A percentile compares a stretch with the other conserved stretches of the same genome.
Evolutionary conservation across 1,140 invertebrate species (phyloP).

Genomic region (silkworm (Bombyx mori)): DNA sequence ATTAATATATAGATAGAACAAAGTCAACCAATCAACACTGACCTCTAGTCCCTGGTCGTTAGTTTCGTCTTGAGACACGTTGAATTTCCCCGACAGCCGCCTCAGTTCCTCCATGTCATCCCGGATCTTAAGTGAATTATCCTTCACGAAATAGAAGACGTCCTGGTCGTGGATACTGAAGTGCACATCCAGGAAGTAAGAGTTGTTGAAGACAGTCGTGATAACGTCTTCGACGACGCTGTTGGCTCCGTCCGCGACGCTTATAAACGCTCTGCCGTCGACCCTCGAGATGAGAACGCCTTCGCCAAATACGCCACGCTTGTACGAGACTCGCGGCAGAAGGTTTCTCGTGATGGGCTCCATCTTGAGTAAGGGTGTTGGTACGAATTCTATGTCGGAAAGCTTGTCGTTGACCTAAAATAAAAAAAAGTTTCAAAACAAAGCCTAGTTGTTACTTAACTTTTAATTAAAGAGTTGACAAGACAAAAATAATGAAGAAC

Average conservation of each 20-base stretch:
- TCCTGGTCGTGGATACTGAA: constrained; percentile 94
- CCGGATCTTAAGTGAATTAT: constrained; percentile 86
- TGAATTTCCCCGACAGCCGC: constrained; percentile 90
- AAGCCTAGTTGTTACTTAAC: not conserved
- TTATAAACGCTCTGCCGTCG: constrained; percentile 84
- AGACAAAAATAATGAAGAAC: not conserved
- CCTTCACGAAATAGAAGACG: constrained; percentile 96
- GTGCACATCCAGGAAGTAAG: constrained; percentile 91
- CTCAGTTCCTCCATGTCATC: constrained; percentile 92
- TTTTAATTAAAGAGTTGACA: not conserved
- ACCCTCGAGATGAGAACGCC: constrained; percentile 90
- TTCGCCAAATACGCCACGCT: constrained; percentile 89
- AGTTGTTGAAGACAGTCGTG: constrained; percentile 94
- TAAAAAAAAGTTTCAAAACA: not conserved
- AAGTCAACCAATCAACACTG: constrained; percentile 1
- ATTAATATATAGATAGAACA: not conserved
- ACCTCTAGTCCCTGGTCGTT: constrained; percentile 80
- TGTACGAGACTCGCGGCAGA: constrained; percentile 84
- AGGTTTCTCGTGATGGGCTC: constrained; percentile 86
- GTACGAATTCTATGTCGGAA: constrained; percentile 85
- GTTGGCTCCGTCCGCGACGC: constrained; percentile 87
- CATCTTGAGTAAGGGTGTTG: constrained; percentile 84
- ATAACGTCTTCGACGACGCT: constrained; percentile 93
- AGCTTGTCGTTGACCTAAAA: constrained; percentile 83
- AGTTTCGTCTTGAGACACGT: constrained; percentile 92